phyloP scores from a whole-genome alignment of 2,888 invertebrate genomes.

The Esperia sulphurella region DNA sequence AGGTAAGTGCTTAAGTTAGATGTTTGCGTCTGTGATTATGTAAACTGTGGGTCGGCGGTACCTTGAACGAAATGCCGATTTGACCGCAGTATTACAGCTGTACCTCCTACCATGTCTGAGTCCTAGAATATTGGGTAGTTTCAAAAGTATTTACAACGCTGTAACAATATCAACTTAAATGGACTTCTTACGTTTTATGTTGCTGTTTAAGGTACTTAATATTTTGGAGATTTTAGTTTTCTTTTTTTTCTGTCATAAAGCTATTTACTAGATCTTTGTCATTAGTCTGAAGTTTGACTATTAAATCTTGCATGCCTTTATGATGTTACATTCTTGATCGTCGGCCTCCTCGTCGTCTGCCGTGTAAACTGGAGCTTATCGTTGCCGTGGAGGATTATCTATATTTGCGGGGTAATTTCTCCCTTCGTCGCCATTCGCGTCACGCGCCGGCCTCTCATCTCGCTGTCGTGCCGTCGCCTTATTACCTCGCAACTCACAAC shows the following conservation, averaged over 20 bases:
- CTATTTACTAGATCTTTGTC: no score
- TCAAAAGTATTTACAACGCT: not conserved
- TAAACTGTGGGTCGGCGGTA: slow-evolving; percentile 28
- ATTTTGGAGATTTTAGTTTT: no score
- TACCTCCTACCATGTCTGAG: not conserved
- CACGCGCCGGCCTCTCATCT: slow-evolving; percentile 68
- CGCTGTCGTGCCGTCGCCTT: slow-evolving; percentile 56
- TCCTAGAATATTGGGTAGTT: not conserved
- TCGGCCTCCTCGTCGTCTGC: slow-evolving; percentile 32
- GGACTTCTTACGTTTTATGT: no score
- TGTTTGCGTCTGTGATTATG: slow-evolving; percentile 31
- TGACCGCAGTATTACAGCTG: slow-evolving; percentile 33
- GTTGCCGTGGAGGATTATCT: slow-evolving; percentile 58
- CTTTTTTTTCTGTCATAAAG: no score
- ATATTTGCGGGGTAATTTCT: slow-evolving; percentile 46
- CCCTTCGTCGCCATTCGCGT: slow-evolving; percentile 43
- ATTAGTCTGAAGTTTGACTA: no score
- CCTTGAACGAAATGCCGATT: slow-evolving; percentile 23
- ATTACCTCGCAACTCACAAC: slow-evolving; percentile 54
- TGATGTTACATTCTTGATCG: not conserved
- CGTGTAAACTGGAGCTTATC: slow-evolving; percentile 47
- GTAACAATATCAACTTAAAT: not conserved
- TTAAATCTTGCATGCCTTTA: no score
- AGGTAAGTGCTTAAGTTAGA: slow-evolving; percentile 5
- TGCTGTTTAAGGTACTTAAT: no score